Percentiles rank a stretch among this genome's conserved stretches.
Conservation (phyloP, 2,888 invertebrate genomes). For the Drosophila hamatofila region DNA sequence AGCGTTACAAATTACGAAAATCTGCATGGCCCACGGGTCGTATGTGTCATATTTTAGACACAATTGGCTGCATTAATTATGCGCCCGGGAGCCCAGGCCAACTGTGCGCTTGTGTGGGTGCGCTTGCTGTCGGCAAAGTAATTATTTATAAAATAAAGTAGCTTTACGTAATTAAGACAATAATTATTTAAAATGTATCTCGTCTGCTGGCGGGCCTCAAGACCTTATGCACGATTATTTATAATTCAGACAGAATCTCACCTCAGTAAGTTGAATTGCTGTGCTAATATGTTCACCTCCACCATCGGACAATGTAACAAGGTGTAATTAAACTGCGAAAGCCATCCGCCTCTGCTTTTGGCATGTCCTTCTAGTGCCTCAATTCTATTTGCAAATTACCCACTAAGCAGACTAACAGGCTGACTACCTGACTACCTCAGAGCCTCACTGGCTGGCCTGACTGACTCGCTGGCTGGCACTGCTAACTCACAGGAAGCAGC, state of each 20-base stretch:
- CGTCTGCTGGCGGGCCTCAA: neutral
- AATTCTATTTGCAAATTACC: conserved; percentile 69
- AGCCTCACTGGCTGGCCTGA: neutral
- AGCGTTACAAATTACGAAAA: conserved; percentile 6
- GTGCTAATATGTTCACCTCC: conserved; percentile 13
- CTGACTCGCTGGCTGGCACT: conserved; percentile 1
- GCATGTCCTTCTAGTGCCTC: conserved; percentile 21
- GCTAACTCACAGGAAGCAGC: conserved; percentile 51
- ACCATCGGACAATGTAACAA: conserved; percentile 11
- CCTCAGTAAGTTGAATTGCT: neutral
- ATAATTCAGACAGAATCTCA: neutral
- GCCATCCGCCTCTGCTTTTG: conserved; percentile 9
- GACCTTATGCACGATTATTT: neutral
- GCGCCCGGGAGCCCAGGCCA: neutral
- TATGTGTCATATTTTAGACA: conserved; percentile 35
- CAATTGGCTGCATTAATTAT: conserved; percentile 35
- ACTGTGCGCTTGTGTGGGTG: neutral
- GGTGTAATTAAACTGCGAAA: conserved; percentile 50
- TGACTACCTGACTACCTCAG: conserved; percentile 42
- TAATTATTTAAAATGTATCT: neutral
- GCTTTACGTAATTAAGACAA: neutral
- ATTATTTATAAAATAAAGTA: neutral
- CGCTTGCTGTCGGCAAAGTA: neutral
- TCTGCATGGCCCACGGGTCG: conserved; percentile 26
- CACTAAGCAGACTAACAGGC: conserved; percentile 61